phyloP scores from a whole-genome alignment of 2,888 invertebrate genomes.

The Biston betularia region DNA sequence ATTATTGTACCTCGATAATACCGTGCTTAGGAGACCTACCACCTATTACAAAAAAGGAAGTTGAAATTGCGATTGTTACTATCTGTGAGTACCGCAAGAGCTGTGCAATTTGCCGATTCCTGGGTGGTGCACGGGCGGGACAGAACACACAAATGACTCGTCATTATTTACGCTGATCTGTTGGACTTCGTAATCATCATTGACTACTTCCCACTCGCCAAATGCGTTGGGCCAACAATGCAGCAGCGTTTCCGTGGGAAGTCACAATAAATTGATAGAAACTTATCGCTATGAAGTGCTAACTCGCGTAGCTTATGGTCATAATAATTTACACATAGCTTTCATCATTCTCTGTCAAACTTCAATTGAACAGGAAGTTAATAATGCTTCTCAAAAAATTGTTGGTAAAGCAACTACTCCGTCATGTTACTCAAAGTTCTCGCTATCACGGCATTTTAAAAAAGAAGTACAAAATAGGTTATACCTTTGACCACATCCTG shows the following conservation, averaged over 20 bases:
- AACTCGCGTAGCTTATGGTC: conserved; percentile 29
- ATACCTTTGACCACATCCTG: no score
- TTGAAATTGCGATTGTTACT: conserved; percentile 44
- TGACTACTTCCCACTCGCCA: conserved; percentile 69
- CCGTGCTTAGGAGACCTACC: no score
- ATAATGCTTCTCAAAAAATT: neutral
- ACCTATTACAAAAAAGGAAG: conserved; percentile 17
- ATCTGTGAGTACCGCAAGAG: conserved; percentile 32
- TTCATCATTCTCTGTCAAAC: neutral
- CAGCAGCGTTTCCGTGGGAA: conserved; percentile 72
- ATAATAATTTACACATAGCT: conserved; percentile 12
- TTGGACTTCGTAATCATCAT: conserved; percentile 63
- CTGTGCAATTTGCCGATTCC: conserved; percentile 45
- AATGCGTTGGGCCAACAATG: conserved; percentile 59
- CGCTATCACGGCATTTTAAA: no score
- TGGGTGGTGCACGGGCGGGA: conserved; percentile 38
- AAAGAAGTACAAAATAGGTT: no score
- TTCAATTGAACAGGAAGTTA: neutral
- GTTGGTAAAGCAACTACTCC: no score
- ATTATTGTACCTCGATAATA: no score
- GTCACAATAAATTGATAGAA: conserved; percentile 53
- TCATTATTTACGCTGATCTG: conserved; percentile 72
- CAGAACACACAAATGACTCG: conserved; percentile 59
- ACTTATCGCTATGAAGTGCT: conserved; percentile 45
- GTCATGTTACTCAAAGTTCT: no score